Evolutionary conservation across 2,888 invertebrate genomes (phyloP).

Genomic region (Drosophila differens): DNA sequence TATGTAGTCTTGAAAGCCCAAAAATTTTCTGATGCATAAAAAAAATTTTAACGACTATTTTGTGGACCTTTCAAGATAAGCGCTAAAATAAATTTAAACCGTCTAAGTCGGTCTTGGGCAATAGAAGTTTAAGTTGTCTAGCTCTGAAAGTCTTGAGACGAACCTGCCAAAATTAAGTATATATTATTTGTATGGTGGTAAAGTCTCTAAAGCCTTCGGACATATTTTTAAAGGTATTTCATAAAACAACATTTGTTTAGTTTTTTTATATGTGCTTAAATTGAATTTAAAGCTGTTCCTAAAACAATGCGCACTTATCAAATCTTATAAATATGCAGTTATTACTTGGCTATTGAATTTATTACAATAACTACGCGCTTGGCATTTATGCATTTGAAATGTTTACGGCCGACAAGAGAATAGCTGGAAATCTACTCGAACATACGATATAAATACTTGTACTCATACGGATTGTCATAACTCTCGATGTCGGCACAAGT

Average conservation of each 20-base stretch:
- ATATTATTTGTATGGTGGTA: background rate
- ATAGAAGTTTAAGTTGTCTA: background rate
- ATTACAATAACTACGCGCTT: constrained; percentile 58
- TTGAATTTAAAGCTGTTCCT: background rate
- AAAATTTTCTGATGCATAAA: background rate
- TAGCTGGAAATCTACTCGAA: constrained; percentile 22
- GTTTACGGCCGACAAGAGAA: constrained; percentile 34
- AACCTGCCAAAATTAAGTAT: background rate
- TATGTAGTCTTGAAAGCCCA: background rate
- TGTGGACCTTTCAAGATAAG: background rate
- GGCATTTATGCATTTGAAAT: constrained; percentile 74
- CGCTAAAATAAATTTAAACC: background rate
- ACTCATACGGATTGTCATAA: constrained; percentile 71
- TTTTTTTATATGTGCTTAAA: background rate
- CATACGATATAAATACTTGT: background rate
- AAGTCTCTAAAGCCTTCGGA: background rate
- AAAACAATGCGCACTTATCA: constrained; percentile 40
- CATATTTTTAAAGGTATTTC: background rate
- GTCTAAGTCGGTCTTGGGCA: background rate
- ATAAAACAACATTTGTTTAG: background rate
- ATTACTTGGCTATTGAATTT: constrained; percentile 67
- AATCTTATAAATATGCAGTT: constrained; percentile 50
- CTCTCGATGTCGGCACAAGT: constrained; percentile 56
- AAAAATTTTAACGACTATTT: background rate
- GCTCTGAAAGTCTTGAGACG: background rate